Evolutionary conservation across 2,888 invertebrate genomes (phyloP).

Genomic region (Hedya salicella): DNA sequence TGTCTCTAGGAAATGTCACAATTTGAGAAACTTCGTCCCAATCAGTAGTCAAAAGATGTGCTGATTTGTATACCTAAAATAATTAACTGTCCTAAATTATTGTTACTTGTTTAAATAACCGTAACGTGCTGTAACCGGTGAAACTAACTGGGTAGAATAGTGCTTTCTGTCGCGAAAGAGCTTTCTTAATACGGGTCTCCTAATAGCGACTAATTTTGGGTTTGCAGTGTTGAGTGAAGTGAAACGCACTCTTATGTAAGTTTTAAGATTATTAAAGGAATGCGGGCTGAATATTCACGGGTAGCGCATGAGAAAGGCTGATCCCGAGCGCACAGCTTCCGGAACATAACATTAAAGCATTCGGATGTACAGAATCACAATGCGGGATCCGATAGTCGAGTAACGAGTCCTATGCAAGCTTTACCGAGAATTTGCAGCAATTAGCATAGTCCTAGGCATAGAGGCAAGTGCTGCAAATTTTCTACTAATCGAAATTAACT

Average conservation of each 20-base stretch:
- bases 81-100: constrained; percentile 16
- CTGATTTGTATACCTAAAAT: not conserved
- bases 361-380: constrained; percentile 49
- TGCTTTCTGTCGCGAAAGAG: constrained; percentile 64
- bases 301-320: constrained; percentile 80
- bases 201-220: constrained; percentile 81
- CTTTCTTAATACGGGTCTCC: constrained; percentile 64
- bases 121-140: constrained; percentile 32
- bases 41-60: not conserved
- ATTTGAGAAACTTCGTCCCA: not conserved
- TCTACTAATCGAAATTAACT: constrained; percentile 44
- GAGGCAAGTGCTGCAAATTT: constrained; percentile 60
- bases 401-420: constrained; percentile 41
- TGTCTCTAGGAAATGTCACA: constrained; percentile 5
- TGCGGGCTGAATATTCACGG: constrained; percentile 79
- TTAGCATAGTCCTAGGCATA: constrained; percentile 55
- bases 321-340: constrained; percentile 76
- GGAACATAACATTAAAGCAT: constrained; percentile 56
- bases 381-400: constrained; percentile 39
- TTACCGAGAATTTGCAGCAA: constrained; percentile 66
- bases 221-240: constrained; percentile 83
- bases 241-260: constrained; percentile 80
- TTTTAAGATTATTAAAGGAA: constrained; percentile 77
- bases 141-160: constrained; percentile 55
- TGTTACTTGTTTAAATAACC: constrained; percentile 33